Evolutionary conservation across 2,797 vertebrate genomes (phyloP).

Genomic region (Steatocranus sp.): DNA sequence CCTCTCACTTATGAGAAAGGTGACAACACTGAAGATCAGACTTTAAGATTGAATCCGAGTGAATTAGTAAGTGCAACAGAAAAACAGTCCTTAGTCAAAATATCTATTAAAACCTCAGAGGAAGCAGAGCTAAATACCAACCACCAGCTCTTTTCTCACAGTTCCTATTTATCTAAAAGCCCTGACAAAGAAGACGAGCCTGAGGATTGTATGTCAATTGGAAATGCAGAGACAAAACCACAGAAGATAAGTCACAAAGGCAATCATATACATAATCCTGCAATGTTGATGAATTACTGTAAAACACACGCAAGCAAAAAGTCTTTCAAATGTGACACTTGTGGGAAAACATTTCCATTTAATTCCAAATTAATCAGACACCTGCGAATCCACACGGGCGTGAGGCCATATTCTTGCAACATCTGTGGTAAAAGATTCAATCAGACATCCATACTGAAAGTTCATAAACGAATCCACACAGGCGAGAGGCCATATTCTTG

Average conservation of each 20-base stretch:
- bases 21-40: not conserved
- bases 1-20: not conserved
- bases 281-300: not conserved
- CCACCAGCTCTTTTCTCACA: not conserved
- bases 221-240: not conserved
- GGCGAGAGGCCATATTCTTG: slow-evolving; percentile 8
- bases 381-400: not conserved
- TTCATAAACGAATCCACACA: slow-evolving; percentile 14
- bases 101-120: not conserved
- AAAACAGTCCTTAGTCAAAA: not conserved
- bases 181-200: not conserved
- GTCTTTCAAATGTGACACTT: not conserved
- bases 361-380: not conserved
- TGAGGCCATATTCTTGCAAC: not conserved
- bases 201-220: not conserved
- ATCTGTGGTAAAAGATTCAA: slow-evolving; percentile 8
- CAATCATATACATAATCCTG: not conserved
- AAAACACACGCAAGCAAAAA: not conserved
- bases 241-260: not conserved
- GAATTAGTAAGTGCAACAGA: not conserved
- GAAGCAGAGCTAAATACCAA: not conserved
- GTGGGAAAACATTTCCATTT: not conserved
- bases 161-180: not conserved
- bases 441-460: slow-evolving; percentile 9
- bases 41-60: not conserved